These are phyloP conservation scores for Pandemis heparana DNA, from an alignment of 2,888 invertebrate species.

Conservation along the genomic window DNA sequence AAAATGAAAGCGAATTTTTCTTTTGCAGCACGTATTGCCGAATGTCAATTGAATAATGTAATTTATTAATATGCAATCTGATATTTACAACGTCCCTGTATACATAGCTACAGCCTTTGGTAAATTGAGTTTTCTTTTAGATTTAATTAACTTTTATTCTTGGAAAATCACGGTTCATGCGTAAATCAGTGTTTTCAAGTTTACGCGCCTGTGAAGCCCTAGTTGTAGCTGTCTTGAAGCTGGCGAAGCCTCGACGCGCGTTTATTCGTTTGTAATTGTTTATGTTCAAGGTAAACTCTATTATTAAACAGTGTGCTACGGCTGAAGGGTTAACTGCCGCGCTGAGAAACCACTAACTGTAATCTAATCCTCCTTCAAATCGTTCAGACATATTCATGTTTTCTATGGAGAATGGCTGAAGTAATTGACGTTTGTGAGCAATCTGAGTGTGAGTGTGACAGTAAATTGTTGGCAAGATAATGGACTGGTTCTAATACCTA, in stretches of 20 bases:
- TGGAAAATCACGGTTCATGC: neutral
- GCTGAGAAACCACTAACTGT: neutral
- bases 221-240: neutral
- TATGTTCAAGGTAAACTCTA: conserved; percentile 8
- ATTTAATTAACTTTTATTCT: neutral
- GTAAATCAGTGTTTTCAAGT: neutral
- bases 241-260: neutral
- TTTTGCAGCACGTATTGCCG: neutral
- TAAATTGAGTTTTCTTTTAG: too few species aligned
- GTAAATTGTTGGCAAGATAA: neutral
- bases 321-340: conserved; percentile 1
- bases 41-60: neutral
- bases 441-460: neutral
- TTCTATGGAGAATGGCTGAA: neutral
- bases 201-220: conserved; percentile 3
- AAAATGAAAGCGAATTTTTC: neutral
- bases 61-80: conserved; percentile 1
- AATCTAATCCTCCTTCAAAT: neutral
- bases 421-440: neutral
- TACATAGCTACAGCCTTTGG: neutral
- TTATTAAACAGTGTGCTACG: conserved; percentile 1
- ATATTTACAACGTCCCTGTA: neutral
- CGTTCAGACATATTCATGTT: neutral
- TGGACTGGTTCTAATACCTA: neutral
- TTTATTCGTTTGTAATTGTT: conserved; percentile 1